Evolutionary conservation across 2,113 vertebrate species (phyloP).

Genomic region (Triplophysa dalaica): DNA sequence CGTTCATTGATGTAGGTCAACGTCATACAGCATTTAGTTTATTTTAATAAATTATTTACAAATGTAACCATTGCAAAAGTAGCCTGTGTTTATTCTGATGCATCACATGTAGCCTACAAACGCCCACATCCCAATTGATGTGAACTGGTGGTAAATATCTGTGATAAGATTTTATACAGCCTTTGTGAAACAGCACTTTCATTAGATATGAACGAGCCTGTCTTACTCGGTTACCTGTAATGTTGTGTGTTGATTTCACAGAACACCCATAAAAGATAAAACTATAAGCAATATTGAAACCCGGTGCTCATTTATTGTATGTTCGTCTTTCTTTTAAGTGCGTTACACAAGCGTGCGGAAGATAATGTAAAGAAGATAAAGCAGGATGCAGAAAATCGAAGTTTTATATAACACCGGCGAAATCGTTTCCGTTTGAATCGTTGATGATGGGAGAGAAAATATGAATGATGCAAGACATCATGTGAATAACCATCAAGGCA

Average conservation of each 20-base stretch:
- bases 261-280: neutral
- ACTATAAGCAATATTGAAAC: neutral
- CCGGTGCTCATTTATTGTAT: neutral
- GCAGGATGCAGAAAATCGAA: constrained; percentile 16
- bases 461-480: neutral
- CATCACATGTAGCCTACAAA: neutral
- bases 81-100: neutral
- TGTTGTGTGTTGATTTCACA: neutral
- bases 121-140: neutral
- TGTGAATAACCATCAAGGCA: constrained; percentile 10
- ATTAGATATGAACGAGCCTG: neutral
- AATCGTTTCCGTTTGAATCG: constrained; percentile 1
- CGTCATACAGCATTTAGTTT: neutral
- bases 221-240: constrained; percentile 26
- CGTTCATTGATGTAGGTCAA: constrained; percentile 42
- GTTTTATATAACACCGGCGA: constrained; percentile 38
- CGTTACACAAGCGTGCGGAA: too few species aligned
- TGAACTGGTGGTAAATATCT: neutral
- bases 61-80: neutral
- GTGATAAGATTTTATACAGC: too few species aligned
- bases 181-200: too few species aligned
- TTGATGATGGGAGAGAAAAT: constrained; percentile 11
- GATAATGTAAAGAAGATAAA: neutral
- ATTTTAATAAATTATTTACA: neutral
- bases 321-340: neutral